Evolutionary conservation across 2,113 vertebrate species (phyloP).

Genomic region (Eubucco bourcierii): DNA sequence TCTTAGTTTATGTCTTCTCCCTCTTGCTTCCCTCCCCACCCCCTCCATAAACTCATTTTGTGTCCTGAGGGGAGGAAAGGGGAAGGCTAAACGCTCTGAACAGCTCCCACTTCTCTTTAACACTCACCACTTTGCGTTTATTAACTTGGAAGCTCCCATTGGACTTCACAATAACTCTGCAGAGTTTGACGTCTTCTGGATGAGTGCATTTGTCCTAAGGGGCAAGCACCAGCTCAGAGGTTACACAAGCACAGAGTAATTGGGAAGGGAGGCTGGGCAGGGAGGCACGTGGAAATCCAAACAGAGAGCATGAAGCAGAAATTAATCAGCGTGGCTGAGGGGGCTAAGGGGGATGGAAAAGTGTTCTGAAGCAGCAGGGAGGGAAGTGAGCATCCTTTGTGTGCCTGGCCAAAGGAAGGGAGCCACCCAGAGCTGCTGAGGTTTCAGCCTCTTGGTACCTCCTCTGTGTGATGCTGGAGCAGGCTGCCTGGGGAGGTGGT

Average conservation of each 20-base stretch:
- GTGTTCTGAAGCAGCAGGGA: background rate
- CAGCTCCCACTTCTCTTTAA: slow-evolving; percentile 41
- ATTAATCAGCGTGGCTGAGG: background rate
- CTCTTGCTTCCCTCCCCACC: slow-evolving; percentile 35
- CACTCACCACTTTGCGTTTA: slow-evolving; percentile 95
- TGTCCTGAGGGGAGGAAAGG: background rate
- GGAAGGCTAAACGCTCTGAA: background rate
- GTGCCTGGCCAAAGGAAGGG: background rate
- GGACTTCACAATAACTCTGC: slow-evolving; percentile 94
- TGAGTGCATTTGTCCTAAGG: slow-evolving; percentile 95
- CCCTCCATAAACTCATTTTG: background rate
- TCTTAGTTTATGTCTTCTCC: background rate
- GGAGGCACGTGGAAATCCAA: background rate
- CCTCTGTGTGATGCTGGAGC: too few species aligned
- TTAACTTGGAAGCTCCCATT: slow-evolving; percentile 95
- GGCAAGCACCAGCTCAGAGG: slow-evolving; percentile 71
- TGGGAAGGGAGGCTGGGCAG: background rate
- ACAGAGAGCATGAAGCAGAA: background rate
- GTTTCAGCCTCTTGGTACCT: too few species aligned
- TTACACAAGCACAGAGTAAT: background rate
- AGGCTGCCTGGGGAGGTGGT: too few species aligned
- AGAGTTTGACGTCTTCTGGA: slow-evolving; percentile 96
- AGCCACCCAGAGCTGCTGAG: background rate
- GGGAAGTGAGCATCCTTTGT: background rate
- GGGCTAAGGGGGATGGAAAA: background rate